A percentile compares a stretch with the other conserved stretches of the same genome.
Conservation (phyloP, 1,140 invertebrate species). For the Halotydeus destructor region DNA sequence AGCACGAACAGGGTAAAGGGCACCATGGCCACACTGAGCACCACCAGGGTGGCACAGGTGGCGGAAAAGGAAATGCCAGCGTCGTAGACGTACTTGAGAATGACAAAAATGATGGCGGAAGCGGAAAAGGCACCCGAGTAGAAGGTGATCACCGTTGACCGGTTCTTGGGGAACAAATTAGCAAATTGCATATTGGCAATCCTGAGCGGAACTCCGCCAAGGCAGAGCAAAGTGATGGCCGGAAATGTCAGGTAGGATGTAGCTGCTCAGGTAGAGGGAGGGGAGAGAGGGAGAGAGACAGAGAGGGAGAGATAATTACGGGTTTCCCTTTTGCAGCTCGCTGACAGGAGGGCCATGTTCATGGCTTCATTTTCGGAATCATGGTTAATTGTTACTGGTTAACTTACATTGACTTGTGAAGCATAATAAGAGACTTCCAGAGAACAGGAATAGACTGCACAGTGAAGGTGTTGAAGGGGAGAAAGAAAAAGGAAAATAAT, state of each 20-base stretch:
- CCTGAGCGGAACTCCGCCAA: conserved; percentile 18
- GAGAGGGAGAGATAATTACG: too few species aligned
- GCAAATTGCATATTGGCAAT: conserved; percentile 19
- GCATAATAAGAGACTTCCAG: too few species aligned
- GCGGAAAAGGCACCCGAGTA: conserved; percentile 18
- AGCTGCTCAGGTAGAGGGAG: conserved; percentile 14
- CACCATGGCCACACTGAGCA: conserved; percentile 14
- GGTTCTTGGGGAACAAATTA: conserved; percentile 15
- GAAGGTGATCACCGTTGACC: conserved; percentile 18
- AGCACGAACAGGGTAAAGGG: conserved; percentile 17
- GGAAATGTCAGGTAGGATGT: conserved; percentile 16
- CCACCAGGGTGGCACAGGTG: conserved; percentile 13
- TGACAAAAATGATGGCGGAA: conserved; percentile 17
- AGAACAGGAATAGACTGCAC: too few species aligned
- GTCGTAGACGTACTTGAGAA: conserved; percentile 17
- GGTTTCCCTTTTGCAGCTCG: too few species aligned
- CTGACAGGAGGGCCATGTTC: too few species aligned
- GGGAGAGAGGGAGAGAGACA: neutral
- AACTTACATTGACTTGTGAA: too few species aligned
- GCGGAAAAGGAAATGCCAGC: conserved; percentile 14
- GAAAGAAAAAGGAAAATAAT: too few species aligned
- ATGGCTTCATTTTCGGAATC: too few species aligned
- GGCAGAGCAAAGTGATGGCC: conserved; percentile 13
- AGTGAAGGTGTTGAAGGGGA: too few species aligned
- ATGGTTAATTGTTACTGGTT: too few species aligned